Conservation (phyloP, 1,140 invertebrate genomes). For the Oreohelix idahoensis region DNA sequence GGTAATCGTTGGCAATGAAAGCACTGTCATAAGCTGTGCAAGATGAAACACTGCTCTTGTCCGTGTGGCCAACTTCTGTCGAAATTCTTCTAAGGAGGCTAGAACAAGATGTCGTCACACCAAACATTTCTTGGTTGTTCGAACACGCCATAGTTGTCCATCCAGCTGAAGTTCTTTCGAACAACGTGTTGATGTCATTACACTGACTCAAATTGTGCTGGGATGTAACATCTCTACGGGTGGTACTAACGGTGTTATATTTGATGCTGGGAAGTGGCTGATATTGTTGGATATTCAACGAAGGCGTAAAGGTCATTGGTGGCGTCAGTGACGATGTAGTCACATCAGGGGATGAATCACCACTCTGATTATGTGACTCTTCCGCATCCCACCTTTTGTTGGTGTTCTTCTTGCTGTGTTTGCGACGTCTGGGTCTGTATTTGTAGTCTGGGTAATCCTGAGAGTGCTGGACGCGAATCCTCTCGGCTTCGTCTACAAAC, state of each 20-base stretch:
- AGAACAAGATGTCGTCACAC: neutral
- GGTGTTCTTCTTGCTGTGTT: constrained; percentile 51
- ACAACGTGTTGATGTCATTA: neutral
- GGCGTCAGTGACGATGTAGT: neutral
- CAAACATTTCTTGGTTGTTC: neutral
- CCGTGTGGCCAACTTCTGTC: neutral
- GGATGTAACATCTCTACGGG: neutral
- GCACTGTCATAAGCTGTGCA: neutral
- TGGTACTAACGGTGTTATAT: neutral
- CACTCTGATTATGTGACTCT: neutral
- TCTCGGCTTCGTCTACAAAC: constrained; percentile 98
- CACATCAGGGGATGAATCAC: neutral
- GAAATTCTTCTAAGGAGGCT: constrained; percentile 5
- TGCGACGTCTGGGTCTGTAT: constrained; percentile 80
- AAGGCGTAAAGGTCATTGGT: neutral
- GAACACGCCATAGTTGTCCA: neutral
- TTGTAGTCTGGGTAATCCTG: constrained; percentile 99
- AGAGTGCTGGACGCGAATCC: constrained; percentile 96
- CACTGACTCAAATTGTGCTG: neutral
- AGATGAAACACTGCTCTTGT: neutral
- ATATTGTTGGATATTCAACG: neutral
- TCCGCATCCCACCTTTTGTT: neutral
- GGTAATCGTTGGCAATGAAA: neutral
- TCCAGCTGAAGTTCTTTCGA: neutral
- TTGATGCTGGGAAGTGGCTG: neutral